Base-by-base conservation (phyloP, 2,888 invertebrate species). In the Tetragnatha montana region DNA sequence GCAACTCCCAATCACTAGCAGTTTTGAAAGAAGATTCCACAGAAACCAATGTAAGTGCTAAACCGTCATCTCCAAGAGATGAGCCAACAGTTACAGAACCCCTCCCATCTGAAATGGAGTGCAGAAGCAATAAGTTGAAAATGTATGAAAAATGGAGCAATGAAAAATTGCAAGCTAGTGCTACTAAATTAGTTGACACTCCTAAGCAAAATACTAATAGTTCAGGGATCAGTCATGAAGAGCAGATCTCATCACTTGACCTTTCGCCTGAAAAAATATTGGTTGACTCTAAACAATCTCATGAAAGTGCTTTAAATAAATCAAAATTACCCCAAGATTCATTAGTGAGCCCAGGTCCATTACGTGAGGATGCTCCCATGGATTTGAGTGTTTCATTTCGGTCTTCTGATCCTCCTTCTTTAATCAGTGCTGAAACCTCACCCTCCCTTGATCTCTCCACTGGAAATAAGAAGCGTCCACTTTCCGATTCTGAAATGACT, bases 61-160 rank as follows among this genome's bases (percentile, higher is more conserved):
- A 76, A 6, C 14, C n/a, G 17, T n/a, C 50, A 2, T 17, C 17
- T n/a, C 50, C 50, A 50, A 50, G 50, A 76, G 76, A 76, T 50
- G 17, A 60, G 4, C 17, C 14, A 17, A 12, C 12, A 60, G 60
- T 60, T 17, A 0, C 60, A 60, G 60, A 60, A 60, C 4, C 17
- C 60, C 8, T 17, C 4, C 14, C 17, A 10, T 10, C 49, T 74
- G 85, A 89, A 76, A 14, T 8, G 17, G 85, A 76, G 60, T 80
- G 51, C 49, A 90, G 87, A 50, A 60, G 80, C 50, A 70, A 84
- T 49, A 90, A 90, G 81, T 81, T 90, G 3, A 87, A 85, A 73
- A 49, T 88, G 47, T 90, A 90, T 80, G 87, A 87, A 51, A 84
- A 84, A 51, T 90, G 87, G 88, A 90, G 73, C 51, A 90, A 83